These are phyloP conservation scores for Trichomycterus rosablanca DNA, from an alignment of 2,113 vertebrate genomes.

Conservation along the genomic window DNA sequence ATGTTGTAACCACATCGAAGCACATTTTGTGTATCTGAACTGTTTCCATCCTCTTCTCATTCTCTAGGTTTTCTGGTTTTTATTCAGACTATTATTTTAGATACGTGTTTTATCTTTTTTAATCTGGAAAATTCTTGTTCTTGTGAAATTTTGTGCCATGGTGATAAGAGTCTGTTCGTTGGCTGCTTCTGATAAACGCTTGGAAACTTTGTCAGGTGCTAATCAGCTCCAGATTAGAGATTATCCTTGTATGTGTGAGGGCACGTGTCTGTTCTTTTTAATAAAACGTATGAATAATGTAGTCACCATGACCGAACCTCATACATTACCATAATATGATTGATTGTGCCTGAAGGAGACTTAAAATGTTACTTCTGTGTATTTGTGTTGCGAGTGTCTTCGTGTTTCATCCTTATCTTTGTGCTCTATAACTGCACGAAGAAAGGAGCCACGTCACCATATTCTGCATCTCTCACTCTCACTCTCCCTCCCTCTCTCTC, in stretches of 20 bases:
- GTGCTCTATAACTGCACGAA: constrained; percentile 1
- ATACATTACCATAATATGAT: constrained; percentile 7
- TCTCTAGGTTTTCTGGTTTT: constrained; percentile 5
- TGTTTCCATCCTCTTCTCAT: no score
- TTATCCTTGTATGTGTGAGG: constrained; percentile 51
- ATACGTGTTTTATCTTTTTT: constrained; percentile 65
- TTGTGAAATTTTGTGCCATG: constrained; percentile 69
- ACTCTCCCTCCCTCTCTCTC: constrained; percentile 26
- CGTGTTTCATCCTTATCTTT: constrained; percentile 15
- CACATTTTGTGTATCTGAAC: no score
- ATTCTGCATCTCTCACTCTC: constrained; percentile 44
- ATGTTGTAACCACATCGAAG: no score
- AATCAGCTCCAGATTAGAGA: constrained; percentile 76
- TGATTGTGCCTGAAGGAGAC: constrained; percentile 35
- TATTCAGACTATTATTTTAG: constrained; percentile 58
- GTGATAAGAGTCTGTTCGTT: constrained; percentile 70
- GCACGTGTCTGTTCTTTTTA: constrained; percentile 36
- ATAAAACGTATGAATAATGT: constrained; percentile 23
- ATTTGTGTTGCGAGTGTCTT: constrained; percentile 27
- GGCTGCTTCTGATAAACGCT: constrained; percentile 71
- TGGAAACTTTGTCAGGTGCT: constrained; percentile 80
- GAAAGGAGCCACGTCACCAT: constrained; percentile 36
- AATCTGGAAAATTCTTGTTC: constrained; percentile 72
- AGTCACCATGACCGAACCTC: neutral
- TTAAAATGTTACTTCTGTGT: neutral